phyloP scores from a whole-genome alignment of 2,113 vertebrate genomes.

The Platichthys stellatus region DNA sequence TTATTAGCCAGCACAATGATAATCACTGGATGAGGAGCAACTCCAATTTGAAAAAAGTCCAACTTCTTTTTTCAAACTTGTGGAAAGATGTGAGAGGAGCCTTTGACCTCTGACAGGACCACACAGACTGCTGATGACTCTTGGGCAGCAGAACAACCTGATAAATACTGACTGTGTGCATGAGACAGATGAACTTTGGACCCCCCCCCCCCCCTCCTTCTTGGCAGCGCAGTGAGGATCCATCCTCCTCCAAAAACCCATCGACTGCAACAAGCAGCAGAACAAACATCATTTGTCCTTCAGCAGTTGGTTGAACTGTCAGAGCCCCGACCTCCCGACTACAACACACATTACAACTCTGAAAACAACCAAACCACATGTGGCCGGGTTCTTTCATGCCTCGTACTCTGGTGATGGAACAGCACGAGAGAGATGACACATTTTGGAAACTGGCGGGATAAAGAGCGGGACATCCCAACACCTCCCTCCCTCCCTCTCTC shows the following conservation, averaged over 20 bases:
- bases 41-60: neutral
- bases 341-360: conserved; percentile 64
- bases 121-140: neutral
- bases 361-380: conserved; percentile 57
- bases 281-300: conserved; percentile 54
- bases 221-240: neutral
- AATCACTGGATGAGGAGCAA: neutral
- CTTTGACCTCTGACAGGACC: neutral
- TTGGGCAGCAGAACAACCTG: neutral
- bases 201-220: neutral
- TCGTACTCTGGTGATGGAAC: conserved; percentile 36
- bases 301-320: conserved; percentile 42
- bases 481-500: neutral
- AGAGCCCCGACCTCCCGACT: conserved; percentile 42
- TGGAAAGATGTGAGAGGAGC: neutral
- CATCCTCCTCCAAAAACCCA: conserved; percentile 19
- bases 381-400: conserved; percentile 6
- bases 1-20: neutral
- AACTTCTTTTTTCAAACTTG: too few relatives aligned
- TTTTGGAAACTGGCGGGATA: neutral
- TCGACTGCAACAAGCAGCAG: conserved; percentile 14
- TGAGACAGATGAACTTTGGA: conserved; percentile 12
- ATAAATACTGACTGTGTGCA: conserved; percentile 1
- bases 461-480: neutral
- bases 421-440: conserved; percentile 16